Evolutionary conservation across 2,797 vertebrate species (phyloP), one percentile per base, ranked within the genome.

Genomic region (Psittacula echo): DNA sequence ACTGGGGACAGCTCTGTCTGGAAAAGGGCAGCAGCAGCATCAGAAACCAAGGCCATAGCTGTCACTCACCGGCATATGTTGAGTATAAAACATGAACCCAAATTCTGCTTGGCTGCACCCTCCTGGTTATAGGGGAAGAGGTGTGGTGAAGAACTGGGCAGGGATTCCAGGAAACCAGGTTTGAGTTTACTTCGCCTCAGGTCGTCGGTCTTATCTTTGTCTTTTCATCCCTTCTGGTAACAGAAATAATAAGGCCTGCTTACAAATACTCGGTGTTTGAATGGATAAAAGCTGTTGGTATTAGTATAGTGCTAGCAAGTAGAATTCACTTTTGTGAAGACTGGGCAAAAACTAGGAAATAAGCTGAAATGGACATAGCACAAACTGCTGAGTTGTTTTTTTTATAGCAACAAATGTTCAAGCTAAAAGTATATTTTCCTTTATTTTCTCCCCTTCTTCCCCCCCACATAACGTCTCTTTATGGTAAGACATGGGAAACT

Each of bases 31-130:
- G 60, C 23, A 17, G 3, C 22, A 9, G 32, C 1, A 9, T 12
- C 12, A 14, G 34, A 19, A 53, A 8, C 21, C 44, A 3, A 39
- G 60, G n/a, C 58, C 4, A 4, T 20, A 18, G 45, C 66, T 51
- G 45, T 20, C 47, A 5, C 34, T 68, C 10, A 3, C 32, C n/a
- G 12, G 1, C 42, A 1, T 7, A 4, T 1, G 7, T 6, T 29
- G 4, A 50, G 17, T 16, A 7, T 30, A 39, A 39, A 89, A 30
- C 44, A 5, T 4, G 13, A 39, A 44, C 16, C n/a, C 16, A 3
- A 3, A n/a, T 58, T 13, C 51, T 29, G 65, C 50, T 45, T 15
- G 58, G 23, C 42, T 34, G 42, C 30, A 4, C 56, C 27, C 15
- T 26, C 6, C n/a, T 29, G 29, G n/a, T 51, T 72, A 4, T 6